Base-by-base conservation (phyloP, 1,140 invertebrate species). In the Macrotrachela quadricornifera region DNA sequence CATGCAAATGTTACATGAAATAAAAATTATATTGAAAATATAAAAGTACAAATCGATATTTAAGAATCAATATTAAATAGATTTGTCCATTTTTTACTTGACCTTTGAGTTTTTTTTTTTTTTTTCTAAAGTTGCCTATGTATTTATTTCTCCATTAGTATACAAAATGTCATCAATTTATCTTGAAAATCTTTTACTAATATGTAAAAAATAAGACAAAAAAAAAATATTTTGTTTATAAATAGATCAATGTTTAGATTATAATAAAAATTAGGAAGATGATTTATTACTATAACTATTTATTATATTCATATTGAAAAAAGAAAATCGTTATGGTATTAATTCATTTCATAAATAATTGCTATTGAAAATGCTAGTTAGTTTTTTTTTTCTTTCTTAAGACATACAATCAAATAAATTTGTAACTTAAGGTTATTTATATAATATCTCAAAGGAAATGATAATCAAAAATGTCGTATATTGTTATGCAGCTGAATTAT, bases 221-320 rank as follows among this genome's bases (percentile, higher is more conserved):
- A 8, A 30, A 2, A 4, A 30, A 30, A 30, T 30, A 4, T 40
- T 15, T 36, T 36, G 42, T 51, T n/a, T n/a, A n/a, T n/a, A n/a
- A 52, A 13, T 60, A 69, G 75, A 80, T 61, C 80, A 85, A 68
- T 77, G 83, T 59, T 73, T 86, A 12, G 76, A 79, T 51, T 81
- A 87, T 60, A 78, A 87, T 39, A 77, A 81, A 55, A 85, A 81
- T 63, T 78, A 78, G 59, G 80, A 78, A 61, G 73, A 76, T 12
- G 84, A 88, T 64, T 66, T 87, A n/a, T 73, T 80, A 60, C 69
- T 74, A 6, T 79, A 82, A 64, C 77, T 83, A 54, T 79, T 78
- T 64, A 77, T 79, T n/a, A n/a, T n/a, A n/a, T n/a, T n/a, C 21
- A 30, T 8, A 39, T 69, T 81, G n/a, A 74, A 75, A 47, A 68